These are phyloP conservation scores for Himalopsyche phryganea DNA, from an alignment of 1,140 invertebrate genomes.

Conservation along the genomic window DNA sequence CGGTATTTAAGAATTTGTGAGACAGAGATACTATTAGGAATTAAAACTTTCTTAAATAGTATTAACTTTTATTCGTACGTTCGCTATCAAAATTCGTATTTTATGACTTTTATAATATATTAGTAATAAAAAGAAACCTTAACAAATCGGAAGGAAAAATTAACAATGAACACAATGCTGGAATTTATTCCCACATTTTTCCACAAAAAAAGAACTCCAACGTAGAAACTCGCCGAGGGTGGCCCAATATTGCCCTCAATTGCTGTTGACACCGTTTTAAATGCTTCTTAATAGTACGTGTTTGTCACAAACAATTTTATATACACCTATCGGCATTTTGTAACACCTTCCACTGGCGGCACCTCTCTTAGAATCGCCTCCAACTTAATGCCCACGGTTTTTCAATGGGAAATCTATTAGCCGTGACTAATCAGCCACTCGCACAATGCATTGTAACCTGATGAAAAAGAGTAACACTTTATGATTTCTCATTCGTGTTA, in stretches of 20 bases:
- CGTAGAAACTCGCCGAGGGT: slow-evolving; percentile 5
- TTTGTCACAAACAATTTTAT: slow-evolving; percentile 32
- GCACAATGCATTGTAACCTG: neutral
- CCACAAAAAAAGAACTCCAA: too few species aligned
- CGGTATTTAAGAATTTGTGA: too few species aligned
- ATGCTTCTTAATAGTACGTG: slow-evolving; percentile 10
- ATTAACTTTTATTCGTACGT: too few species aligned
- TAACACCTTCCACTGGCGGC: neutral
- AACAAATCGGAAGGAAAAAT: too few species aligned
- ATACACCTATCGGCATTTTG: slow-evolving; percentile 17
- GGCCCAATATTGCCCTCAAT: slow-evolving; percentile 24
- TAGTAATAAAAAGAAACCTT: too few species aligned
- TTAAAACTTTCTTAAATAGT: too few species aligned
- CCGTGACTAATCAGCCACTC: slow-evolving; percentile 28
- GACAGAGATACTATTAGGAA: too few species aligned
- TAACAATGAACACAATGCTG: too few species aligned
- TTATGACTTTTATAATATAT: too few species aligned
- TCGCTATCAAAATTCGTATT: too few species aligned
- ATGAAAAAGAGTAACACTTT: slow-evolving; percentile 2
- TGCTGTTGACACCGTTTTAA: slow-evolving; percentile 30
- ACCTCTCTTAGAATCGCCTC: slow-evolving; percentile 5
- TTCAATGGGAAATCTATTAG: slow-evolving; percentile 34
- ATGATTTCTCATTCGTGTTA: slow-evolving; percentile 1
- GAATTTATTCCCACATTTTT: too few species aligned
- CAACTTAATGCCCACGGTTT: too few species aligned